Base-by-base conservation (phyloP, 2,888 invertebrate species). In the Cephus pygmeus region DNA sequence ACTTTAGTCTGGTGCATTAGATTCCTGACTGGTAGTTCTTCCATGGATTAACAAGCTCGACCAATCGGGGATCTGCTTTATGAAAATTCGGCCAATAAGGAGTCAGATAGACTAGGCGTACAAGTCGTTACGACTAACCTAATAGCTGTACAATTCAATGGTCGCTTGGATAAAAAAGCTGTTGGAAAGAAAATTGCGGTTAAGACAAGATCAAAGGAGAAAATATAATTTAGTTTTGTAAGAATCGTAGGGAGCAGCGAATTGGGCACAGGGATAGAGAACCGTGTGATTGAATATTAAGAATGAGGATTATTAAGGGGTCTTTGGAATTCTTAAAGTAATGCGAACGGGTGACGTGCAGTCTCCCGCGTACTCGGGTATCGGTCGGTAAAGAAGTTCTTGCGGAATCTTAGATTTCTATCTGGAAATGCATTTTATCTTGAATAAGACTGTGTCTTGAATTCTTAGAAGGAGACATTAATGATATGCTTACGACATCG, bases 311-410 rank as follows among this genome's bases (percentile, higher is more conserved):
- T 56, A 56, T 23, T 23, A 9, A 56, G 56, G 40, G 56, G 23
- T 56, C 56, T 4, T 56, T 23, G 56, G 2, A 56, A 56, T 56
- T 56, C 56, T 23, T 23, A 23, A 56, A 56, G 56, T 23, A 6
- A 56, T 56, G 9, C 56, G 23, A 23, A 56, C 23, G 56, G 56
- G 56, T 56, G 56, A 56, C 56, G 23, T 56, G 56, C 56, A 23
- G 56, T 56, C 56, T 56, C 56, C 56, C 56, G 56, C 56, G 23
- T 23, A 15, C 56, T 56, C 23, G 23, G 23, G 9, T 56, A 56
- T 56, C 56, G 31, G 71, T 34, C 71, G 71, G 71, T 34, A 71
- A 71, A 71, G 71, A 34, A 71, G 71, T 31, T 71, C 71, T 15
- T 12, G 15, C 11, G 71, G 15, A 31, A 34, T 71, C 71, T 71